These are phyloP conservation scores for Leptodirus hochenwartii DNA, from an alignment of 2,888 invertebrate species.

Conservation along the genomic window DNA sequence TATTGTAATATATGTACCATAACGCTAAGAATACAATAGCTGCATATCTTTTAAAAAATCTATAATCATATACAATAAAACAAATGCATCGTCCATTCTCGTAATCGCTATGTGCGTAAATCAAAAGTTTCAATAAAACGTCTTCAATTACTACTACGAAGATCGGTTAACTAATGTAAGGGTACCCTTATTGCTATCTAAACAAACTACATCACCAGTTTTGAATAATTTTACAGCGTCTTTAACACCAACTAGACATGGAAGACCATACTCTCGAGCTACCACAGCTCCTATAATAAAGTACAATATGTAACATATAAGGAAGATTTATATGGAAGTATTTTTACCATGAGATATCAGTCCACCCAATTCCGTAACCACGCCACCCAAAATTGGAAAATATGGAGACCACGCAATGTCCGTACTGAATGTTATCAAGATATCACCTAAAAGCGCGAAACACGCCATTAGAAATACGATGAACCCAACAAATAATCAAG, in stretches of 20 bases:
- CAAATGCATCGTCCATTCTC: no score
- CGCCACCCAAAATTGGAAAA: constrained; percentile 58
- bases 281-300: constrained; percentile 52
- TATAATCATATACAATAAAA: no score
- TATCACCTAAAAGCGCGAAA: constrained; percentile 34
- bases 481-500: constrained; percentile 4
- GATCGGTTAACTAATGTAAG: constrained; percentile 4
- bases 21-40: no score
- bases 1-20: no score
- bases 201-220: constrained; percentile 43
- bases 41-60: no score
- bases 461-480: constrained; percentile 7
- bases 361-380: constrained; percentile 69
- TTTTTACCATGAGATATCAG: constrained; percentile 58
- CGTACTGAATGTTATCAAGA: constrained; percentile 57
- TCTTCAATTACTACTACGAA: no score
- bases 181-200: constrained; percentile 26
- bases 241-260: constrained; percentile 59
- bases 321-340: background rate
- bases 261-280: constrained; percentile 66
- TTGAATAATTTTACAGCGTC: constrained; percentile 46
- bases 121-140: no score
- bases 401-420: constrained; percentile 78
- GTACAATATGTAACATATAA: constrained; percentile 2
- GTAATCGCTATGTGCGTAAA: no score